phyloP scores from a whole-genome alignment of 2,888 invertebrate genomes.

The Amphipoea lucens region DNA sequence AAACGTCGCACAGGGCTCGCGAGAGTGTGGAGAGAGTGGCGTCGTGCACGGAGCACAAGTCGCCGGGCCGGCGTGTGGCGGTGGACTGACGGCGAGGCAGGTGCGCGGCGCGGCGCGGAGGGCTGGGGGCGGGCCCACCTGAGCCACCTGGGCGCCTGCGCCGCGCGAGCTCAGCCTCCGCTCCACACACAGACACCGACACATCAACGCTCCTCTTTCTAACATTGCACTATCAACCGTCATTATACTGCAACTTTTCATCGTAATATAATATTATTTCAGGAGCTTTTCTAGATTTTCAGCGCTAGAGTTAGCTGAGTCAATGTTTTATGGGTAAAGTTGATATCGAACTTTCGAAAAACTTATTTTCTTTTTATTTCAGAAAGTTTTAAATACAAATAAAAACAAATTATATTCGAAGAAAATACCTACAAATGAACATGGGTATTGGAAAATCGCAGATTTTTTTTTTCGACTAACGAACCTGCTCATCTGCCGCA shows the following conservation, averaged over 20 bases:
- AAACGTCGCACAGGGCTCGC: slow-evolving; percentile 88
- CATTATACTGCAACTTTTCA: slow-evolving; percentile 64
- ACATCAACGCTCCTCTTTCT: slow-evolving; percentile 53
- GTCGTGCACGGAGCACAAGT: slow-evolving; percentile 89
- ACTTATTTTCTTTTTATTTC: slow-evolving; percentile 11
- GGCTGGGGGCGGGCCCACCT: slow-evolving; percentile 89
- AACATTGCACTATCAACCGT: slow-evolving; percentile 61
- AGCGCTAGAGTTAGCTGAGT: neutral
- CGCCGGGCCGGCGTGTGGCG: slow-evolving; percentile 86
- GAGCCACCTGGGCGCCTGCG: slow-evolving; percentile 90
- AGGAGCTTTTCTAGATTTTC: slow-evolving; percentile 54
- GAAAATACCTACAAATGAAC: slow-evolving; percentile 3
- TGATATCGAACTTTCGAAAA: slow-evolving; percentile 14
- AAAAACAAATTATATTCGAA: neutral
- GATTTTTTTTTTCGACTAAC: neutral
- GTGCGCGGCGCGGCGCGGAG: slow-evolving; percentile 86
- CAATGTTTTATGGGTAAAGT: neutral
- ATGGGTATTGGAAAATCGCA: neutral
- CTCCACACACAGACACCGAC: slow-evolving; percentile 62
- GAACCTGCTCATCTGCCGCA: slow-evolving; percentile 3
- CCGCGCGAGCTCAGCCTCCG: slow-evolving; percentile 76
- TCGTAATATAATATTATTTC: slow-evolving; percentile 59
- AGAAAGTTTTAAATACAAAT: neutral
- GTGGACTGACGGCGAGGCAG: slow-evolving; percentile 86
- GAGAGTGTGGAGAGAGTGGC: slow-evolving; percentile 89